Evolutionary conservation across 2,797 vertebrate species (phyloP), one percentile per base, ranked within the genome.

Genomic region (Chelon auratus): DNA sequence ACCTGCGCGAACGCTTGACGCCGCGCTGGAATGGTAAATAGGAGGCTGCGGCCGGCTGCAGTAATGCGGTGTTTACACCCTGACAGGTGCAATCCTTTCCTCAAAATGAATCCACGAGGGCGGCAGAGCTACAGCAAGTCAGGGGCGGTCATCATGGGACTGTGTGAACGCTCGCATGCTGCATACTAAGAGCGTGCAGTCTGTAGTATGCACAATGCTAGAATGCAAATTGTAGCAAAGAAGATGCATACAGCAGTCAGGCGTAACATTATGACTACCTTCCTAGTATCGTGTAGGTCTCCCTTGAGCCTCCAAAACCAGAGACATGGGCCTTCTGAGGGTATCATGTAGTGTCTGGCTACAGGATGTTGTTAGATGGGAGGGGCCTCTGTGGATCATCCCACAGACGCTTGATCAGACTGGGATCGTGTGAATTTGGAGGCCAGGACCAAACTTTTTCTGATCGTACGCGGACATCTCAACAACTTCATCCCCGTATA

Each of bases 41-140:
- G 58, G 33, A 39, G 33, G 56, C 30, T n/a, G 56, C 0, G 52
- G 63, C 36, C 18, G 60, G 55, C 10, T 45, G 77, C 75, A 22
- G 64, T 61, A 42, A 75, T 30, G 54, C 55, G 68, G 42, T 40
- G 68, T 81, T 82, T 52, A 61, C 69, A 53, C 72, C 18, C 55
- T 63, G 78, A 78, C 83, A 77, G 81, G 62, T 73, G 75, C 63
- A 68, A 54, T 63, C 39, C 60, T 64, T 65, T 51, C 53, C 52
- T 70, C 60, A 2, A 42, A 65, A 45, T 40, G 47, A 85, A 78
- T 82, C 70, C 45, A 64, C 42, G 9, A 40, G 64, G 61, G 72
- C 77, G 73, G 72, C 53, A 48, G 4, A 47, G 72, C 74, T 36
- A 36, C 43, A 37, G 2, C 20, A 72, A 62, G 58, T 30, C 47